Evolutionary conservation across 2,113 vertebrate genomes (phyloP).

Genomic region (Podilymbus podiceps): DNA sequence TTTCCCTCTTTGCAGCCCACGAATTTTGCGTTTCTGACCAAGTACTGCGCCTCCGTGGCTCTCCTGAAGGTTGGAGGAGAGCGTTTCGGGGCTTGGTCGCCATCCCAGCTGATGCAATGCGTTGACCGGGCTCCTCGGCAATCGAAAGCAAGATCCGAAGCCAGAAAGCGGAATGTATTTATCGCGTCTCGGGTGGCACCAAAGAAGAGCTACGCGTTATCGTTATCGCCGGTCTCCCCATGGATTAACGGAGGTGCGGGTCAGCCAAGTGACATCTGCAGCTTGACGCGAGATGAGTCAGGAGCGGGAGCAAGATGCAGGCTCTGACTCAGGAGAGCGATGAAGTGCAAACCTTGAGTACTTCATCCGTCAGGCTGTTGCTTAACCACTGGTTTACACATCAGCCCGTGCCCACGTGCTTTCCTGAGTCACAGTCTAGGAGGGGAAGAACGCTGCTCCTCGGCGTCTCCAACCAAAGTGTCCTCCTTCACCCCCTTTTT

Average conservation of each 20-base stretch:
- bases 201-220: neutral
- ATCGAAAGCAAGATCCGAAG: neutral
- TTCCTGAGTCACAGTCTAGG: neutral
- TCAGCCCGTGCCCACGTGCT: neutral
- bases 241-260: rapidly evolving
- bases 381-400: neutral
- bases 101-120: neutral
- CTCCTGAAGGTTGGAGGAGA: neutral
- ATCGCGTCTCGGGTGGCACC: neutral
- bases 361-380: neutral
- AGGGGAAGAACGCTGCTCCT: neutral
- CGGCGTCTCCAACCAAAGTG: neutral
- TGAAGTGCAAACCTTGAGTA: neutral
- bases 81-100: rapidly evolving
- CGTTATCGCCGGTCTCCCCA: rapidly evolving
- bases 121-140: neutral
- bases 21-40: neutral
- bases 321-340: neutral
- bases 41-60: rapidly evolving
- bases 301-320: neutral
- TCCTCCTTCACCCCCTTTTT: neutral
- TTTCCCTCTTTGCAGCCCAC: neutral
- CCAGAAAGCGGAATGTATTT: neutral
- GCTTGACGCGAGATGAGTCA: neutral
- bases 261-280: neutral